phyloP scores from a whole-genome alignment of 2,888 invertebrate species.

The Xestia rhomboidea region DNA sequence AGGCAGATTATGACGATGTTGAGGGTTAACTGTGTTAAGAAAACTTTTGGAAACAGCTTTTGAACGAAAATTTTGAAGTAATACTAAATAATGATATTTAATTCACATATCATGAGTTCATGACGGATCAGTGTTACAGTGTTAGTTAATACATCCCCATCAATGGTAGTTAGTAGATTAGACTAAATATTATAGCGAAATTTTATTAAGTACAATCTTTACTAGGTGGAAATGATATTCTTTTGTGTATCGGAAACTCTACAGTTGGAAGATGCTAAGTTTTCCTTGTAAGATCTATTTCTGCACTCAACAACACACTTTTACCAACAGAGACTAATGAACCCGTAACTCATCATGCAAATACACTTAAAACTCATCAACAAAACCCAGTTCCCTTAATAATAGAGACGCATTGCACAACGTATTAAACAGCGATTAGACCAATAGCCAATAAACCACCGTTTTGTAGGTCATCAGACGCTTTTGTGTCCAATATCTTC shows the following conservation, averaged over 20 bases:
- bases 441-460: slow-evolving; percentile 62
- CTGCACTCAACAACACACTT: neutral
- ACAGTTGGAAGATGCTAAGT: neutral
- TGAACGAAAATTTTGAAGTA: neutral
- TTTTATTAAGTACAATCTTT: neutral
- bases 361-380: slow-evolving; percentile 32
- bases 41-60: slow-evolving; percentile 1
- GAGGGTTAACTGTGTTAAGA: neutral
- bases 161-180: neutral
- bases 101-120: neutral
- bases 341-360: slow-evolving; percentile 22
- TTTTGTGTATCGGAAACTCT: neutral
- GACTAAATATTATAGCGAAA: neutral
- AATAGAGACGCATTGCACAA: slow-evolving; percentile 59
- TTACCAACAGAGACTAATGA: slow-evolving; percentile 8
- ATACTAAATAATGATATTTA: neutral
- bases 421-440: slow-evolving; percentile 60
- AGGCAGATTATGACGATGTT: neutral
- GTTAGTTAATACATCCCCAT: neutral
- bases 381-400: slow-evolving; percentile 35
- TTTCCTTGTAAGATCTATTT: neutral
- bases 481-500: slow-evolving; percentile 63
- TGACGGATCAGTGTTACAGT: neutral
- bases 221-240: neutral
- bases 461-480: slow-evolving; percentile 65